Base-by-base conservation (phyloP, 1,140 invertebrate genomes). In the Tetranychus urticae region DNA sequence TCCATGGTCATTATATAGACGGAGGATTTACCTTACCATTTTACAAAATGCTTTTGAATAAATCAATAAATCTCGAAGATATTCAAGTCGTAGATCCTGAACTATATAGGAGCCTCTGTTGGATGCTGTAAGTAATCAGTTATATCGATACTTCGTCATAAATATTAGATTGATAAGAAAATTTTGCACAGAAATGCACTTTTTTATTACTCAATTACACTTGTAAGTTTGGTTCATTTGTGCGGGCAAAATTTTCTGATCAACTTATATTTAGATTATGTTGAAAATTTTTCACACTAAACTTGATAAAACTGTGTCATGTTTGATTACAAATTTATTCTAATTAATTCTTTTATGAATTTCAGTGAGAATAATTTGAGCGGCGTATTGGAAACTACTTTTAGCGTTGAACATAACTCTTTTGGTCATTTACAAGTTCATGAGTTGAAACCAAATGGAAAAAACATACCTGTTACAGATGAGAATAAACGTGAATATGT, bases 51-150 rank as follows among this genome's bases (percentile, higher is more conserved):
- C 73, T 97, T 52, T 75, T 97, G 5, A 88, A 88, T 63, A 91
- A 94, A 71, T 83, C 87, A 13, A 93, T 96, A 61, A 88, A 83
- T 0, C 73, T 97, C 50, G 82, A 85, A 59, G 92, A 97, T 72
- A 92, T 97, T 64, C 86, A 92, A 70, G 86, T 84, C 62, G 91
- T 97, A n/a, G 91, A 97, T 77, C 88, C 90, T 0, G 89, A 96
- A 68, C 74, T 97, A 34, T 87, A 96, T 73, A 76, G 86, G 59
- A 93, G 88, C 70, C 78, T 97, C 1, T 88, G 86, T 8, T 97
- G 91, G 91, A 92, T 96, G 82, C 74, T 96, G 87, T 92, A 76
- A 84, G 85, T 81, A 23, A 23, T 23, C 23, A 23, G 23, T 23
- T 23, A 23, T 23, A 23, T 23, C 23, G 23, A 23, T 23, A 0